Percentiles rank a stretch among this genome's conserved stretches.
These are phyloP conservation scores for Gobiocypris rarus DNA, from an alignment of 2,113 vertebrate species.

Conservation along the genomic window DNA sequence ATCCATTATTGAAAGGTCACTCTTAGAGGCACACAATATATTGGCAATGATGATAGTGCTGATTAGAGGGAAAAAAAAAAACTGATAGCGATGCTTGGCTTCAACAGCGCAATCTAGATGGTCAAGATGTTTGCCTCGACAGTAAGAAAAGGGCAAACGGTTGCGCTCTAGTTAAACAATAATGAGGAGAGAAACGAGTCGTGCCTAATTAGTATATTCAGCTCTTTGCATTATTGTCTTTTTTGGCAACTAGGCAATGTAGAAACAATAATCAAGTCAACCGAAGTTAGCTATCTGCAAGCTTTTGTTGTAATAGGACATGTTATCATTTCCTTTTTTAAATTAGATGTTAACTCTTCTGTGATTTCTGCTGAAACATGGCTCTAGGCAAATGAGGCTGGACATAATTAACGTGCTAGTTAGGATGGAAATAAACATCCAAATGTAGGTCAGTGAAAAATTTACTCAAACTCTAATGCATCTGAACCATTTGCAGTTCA, in stretches of 20 bases:
- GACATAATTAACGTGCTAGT: conserved; percentile 30
- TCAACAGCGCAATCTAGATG: background rate
- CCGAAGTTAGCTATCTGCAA: background rate
- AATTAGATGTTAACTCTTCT: conserved; percentile 9
- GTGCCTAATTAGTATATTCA: conserved; percentile 14
- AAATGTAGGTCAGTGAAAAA: conserved; percentile 36
- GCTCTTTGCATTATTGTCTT: conserved; percentile 8
- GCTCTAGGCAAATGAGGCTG: conserved; percentile 27
- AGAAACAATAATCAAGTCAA: conserved; percentile 8
- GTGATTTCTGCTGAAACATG: conserved; percentile 23
- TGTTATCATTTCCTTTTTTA: background rate
- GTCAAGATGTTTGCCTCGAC: conserved; percentile 2
- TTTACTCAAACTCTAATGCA: background rate
- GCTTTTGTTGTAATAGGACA: background rate
- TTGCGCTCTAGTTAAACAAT: conserved; percentile 1
- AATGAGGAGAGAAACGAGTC: conserved; percentile 14
- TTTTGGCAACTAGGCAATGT: background rate
- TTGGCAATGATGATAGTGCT: background rate
- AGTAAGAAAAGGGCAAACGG: background rate
- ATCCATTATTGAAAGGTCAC: conserved; percentile 30
- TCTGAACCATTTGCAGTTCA: background rate
- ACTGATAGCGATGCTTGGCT: background rate
- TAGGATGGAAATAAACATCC: conserved; percentile 19
- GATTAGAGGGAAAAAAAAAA: background rate
- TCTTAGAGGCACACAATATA: background rate